These are phyloP conservation scores for Leptopilina boulardi DNA, from an alignment of 1,140 invertebrate genomes.

Conservation along the genomic window DNA sequence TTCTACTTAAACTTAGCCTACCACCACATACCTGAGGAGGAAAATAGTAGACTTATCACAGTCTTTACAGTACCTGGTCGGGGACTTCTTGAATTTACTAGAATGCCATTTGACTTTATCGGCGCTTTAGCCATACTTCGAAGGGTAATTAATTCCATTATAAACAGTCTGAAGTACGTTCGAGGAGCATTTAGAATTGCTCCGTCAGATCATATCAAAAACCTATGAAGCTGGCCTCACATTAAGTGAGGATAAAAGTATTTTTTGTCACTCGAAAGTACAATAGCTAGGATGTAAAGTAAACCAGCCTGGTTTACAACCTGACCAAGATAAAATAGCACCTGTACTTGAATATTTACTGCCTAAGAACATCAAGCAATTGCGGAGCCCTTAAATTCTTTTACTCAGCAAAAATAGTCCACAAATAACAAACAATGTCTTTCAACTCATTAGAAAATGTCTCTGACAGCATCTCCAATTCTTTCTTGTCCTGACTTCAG, in stretches of 20 bases:
- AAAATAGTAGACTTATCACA: constrained; percentile 47
- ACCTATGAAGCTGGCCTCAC: neutral
- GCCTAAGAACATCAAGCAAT: neutral
- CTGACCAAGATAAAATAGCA: neutral
- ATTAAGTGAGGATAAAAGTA: neutral
- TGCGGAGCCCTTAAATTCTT: constrained; percentile 32
- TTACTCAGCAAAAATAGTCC: constrained; percentile 40
- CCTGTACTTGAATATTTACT: neutral
- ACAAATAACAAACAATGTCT: neutral
- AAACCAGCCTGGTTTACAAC: neutral
- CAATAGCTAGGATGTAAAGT: neutral
- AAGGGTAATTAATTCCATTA: constrained; percentile 62
- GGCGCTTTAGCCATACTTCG: constrained; percentile 68
- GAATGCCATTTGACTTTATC: constrained; percentile 72
- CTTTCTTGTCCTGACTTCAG: constrained; percentile 31
- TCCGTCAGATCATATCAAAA: neutral
- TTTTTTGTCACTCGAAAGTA: neutral
- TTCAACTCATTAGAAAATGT: neutral
- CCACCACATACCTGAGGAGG: neutral
- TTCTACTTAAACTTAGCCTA: neutral
- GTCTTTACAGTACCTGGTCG: constrained; percentile 69
- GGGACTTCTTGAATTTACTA: constrained; percentile 67
- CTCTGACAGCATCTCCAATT: neutral
- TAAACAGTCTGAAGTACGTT: constrained; percentile 36
- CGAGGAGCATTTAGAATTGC: neutral